These are phyloP conservation scores for Lithobates pipiens DNA, from an alignment of 2,797 vertebrate genomes.

Conservation along the genomic window DNA sequence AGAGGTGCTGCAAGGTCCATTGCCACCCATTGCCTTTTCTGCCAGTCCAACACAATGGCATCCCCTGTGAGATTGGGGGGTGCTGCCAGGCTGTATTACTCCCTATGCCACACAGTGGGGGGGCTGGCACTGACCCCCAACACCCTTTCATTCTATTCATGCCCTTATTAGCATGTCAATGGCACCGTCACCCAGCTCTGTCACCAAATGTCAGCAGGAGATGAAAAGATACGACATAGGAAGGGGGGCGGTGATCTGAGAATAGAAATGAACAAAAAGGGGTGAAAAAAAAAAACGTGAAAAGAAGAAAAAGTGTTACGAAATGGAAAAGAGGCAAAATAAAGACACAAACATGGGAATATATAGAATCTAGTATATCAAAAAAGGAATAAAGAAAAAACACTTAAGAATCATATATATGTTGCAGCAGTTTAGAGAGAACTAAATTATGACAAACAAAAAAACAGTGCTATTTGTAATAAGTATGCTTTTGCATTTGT, in stretches of 20 bases:
- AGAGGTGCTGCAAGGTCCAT: constrained; percentile 18
- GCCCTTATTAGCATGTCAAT: constrained; percentile 52
- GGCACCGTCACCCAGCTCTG: constrained; percentile 52
- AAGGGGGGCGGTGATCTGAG: constrained; percentile 30
- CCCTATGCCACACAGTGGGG: constrained; percentile 58
- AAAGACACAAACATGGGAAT: neutral
- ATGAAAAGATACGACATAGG: constrained; percentile 48
- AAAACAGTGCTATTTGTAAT: neutral
- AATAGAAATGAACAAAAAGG: constrained; percentile 9
- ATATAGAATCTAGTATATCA: neutral
- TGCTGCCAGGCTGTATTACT: constrained; percentile 58
- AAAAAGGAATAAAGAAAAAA: neutral
- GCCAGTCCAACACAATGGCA: constrained; percentile 51
- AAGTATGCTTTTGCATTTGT: too few species aligned
- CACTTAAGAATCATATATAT: neutral
- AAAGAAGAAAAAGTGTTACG: constrained; percentile 36
- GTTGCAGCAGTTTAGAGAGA: neutral
- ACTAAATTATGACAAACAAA: neutral
- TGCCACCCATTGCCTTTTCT: constrained; percentile 37
- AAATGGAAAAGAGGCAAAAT: constrained; percentile 22
- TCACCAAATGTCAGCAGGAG: constrained; percentile 53
- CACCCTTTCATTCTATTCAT: constrained; percentile 53
- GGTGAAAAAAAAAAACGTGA: neutral
- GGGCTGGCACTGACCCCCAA: constrained; percentile 47
- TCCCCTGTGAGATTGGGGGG: constrained; percentile 43